These are phyloP conservation scores for Acronicta alni DNA, from an alignment of 2,888 invertebrate genomes.

Conservation along the genomic window DNA sequence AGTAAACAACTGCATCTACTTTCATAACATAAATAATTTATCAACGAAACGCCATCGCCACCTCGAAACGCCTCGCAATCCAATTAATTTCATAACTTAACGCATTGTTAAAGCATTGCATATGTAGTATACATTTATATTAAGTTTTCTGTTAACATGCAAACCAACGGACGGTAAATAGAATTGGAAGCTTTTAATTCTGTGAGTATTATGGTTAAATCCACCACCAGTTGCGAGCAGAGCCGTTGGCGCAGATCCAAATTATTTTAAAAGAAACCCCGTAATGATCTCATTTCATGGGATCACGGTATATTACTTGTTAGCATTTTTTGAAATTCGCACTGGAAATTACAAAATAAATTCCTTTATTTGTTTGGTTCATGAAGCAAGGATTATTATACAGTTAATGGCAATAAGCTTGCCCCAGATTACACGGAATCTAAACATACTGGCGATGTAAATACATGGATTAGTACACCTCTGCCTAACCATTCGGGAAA, in stretches of 20 bases:
- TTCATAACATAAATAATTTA: slow-evolving; percentile 42
- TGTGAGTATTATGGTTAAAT: slow-evolving; percentile 76
- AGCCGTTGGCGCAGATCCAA: slow-evolving; percentile 79
- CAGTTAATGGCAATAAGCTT: too few species aligned
- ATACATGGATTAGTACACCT: too few species aligned
- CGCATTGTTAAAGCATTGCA: slow-evolving; percentile 29
- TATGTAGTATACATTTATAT: slow-evolving; percentile 28
- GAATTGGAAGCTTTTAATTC: slow-evolving; percentile 76
- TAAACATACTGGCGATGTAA: too few species aligned
- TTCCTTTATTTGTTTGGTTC: slow-evolving; percentile 31
- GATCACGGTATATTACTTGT: slow-evolving; percentile 57
- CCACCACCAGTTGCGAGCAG: slow-evolving; percentile 84
- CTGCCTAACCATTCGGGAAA: too few species aligned
- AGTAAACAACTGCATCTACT: slow-evolving; percentile 32
- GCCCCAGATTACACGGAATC: too few species aligned
- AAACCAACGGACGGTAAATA: slow-evolving; percentile 68
- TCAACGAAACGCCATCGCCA: slow-evolving; percentile 28
- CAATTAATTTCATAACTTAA: slow-evolving; percentile 43
- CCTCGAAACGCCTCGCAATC: slow-evolving; percentile 19
- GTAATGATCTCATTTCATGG: slow-evolving; percentile 74
- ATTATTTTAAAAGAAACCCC: slow-evolving; percentile 85
- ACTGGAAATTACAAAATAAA: slow-evolving; percentile 46
- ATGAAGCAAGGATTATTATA: too few species aligned
- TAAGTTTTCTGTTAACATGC: slow-evolving; percentile 56
- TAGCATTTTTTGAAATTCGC: slow-evolving; percentile 50